A percentile compares a stretch with the other conserved stretches of the same genome.
phyloP scores from a whole-genome alignment of 2,113 vertebrate species.

The Stigmatopora argus region DNA sequence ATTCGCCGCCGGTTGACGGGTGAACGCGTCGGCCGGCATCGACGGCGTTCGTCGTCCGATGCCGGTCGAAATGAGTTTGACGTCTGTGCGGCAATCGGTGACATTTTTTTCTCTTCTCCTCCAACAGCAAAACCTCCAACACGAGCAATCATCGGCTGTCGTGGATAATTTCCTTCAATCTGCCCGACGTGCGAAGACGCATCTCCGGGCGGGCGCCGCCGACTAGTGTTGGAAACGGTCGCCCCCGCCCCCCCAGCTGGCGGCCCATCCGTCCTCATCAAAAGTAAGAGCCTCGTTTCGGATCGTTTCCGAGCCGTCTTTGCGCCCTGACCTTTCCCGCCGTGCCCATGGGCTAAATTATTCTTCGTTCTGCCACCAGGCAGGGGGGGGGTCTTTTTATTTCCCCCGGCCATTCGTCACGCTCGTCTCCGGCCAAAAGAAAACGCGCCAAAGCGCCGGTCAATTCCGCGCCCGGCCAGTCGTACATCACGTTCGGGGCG shows the following conservation, averaged over 20 bases:
- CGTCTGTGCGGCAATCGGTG: no score
- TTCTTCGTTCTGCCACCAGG: slow-evolving; percentile 46
- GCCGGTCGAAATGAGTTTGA: no score
- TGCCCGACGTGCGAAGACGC: slow-evolving; percentile 10
- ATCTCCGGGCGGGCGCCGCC: not conserved
- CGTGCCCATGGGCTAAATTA: slow-evolving; percentile 52
- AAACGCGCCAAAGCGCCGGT: slow-evolving; percentile 40
- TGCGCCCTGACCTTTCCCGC: slow-evolving; percentile 57
- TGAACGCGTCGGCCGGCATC: no score
- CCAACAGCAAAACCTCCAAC: no score
- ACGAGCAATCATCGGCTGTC: not conserved
- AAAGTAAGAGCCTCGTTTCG: slow-evolving; percentile 45
- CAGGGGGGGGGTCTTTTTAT: not conserved
- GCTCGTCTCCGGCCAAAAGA: slow-evolving; percentile 14
- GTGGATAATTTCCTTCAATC: slow-evolving; percentile 21
- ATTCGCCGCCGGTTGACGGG: no score
- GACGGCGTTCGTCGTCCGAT: no score
- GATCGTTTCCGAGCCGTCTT: slow-evolving; percentile 45
- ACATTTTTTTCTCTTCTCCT: no score
- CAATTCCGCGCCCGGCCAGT: slow-evolving; percentile 36
- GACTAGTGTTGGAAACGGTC: slow-evolving; percentile 27
- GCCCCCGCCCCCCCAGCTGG: slow-evolving; percentile 25
- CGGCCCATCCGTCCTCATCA: slow-evolving; percentile 43
- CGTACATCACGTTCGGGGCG: slow-evolving; percentile 58
- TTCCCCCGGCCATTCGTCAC: not conserved